These are phyloP conservation scores for Crenuchus spilurus DNA, from an alignment of 2,797 vertebrate species.

Conservation along the genomic window DNA sequence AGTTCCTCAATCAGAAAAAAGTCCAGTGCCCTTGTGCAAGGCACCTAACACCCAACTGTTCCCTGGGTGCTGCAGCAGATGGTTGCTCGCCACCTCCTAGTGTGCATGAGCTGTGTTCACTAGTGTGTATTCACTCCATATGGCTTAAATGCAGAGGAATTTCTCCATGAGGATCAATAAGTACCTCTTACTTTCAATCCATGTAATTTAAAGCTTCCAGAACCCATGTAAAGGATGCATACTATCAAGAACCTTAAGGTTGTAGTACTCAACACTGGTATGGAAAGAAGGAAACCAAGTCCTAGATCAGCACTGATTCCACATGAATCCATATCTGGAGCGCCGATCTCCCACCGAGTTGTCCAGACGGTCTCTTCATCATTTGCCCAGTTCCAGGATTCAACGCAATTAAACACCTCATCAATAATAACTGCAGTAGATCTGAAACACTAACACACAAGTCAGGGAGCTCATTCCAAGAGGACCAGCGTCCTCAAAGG, in stretches of 20 bases:
- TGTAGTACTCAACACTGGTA: neutral
- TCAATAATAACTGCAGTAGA: neutral
- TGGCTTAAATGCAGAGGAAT: too few relatives aligned
- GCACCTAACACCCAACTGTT: too few relatives aligned
- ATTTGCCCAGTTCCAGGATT: neutral
- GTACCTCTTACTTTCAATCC: too few relatives aligned
- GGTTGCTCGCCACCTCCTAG: too few relatives aligned
- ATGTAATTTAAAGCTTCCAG: too few relatives aligned
- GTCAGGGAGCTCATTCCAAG: slow-evolving; percentile 12
- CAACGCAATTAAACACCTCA: neutral
- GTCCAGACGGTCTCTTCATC: slow-evolving; percentile 10
- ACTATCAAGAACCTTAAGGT: neutral
- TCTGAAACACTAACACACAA: neutral
- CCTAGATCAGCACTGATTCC: neutral
- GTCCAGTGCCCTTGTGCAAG: too few relatives aligned
- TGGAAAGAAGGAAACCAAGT: neutral
- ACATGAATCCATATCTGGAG: neutral
- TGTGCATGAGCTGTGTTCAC: too few relatives aligned
- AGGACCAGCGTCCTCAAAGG: neutral
- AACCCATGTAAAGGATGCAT: neutral
- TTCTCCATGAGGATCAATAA: too few relatives aligned
- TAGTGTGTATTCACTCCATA: too few relatives aligned
- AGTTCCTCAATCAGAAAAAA: too few relatives aligned
- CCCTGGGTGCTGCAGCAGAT: too few relatives aligned
- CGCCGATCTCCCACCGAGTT: neutral